A percentile compares a stretch with the other conserved stretches of the same genome.
Evolutionary conservation across 2,113 vertebrate species (phyloP).

Genomic region (Variabilichromis moorii): DNA sequence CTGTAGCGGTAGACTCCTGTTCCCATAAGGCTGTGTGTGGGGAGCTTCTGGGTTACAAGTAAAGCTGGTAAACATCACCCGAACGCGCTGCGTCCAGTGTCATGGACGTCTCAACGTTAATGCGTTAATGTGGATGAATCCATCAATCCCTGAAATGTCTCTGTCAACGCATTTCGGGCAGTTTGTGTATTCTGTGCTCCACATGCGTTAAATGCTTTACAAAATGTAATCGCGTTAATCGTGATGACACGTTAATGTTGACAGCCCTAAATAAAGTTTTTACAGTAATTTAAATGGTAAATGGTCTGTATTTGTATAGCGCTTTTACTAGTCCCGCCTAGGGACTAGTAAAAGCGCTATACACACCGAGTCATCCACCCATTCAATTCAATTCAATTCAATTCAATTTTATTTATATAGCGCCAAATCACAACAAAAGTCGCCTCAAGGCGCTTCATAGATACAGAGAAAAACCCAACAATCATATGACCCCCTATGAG

Average conservation of each 20-base stretch:
- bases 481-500: too few species aligned
- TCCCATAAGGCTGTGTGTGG: background rate
- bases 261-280: background rate
- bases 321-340: too few species aligned
- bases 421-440: too few species aligned
- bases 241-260: background rate
- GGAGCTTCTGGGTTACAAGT: fast-evolving
- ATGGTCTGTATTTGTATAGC: fast-evolving
- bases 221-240: background rate
- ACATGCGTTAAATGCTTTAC: background rate
- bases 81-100: fast-evolving
- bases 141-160: background rate
- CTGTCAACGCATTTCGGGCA: background rate
- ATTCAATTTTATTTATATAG: too few species aligned
- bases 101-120: background rate
- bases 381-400: too few species aligned
- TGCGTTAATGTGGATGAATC: background rate
- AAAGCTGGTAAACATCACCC: fast-evolving
- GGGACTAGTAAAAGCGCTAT: fast-evolving
- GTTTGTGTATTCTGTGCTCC: background rate
- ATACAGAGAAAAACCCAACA: too few species aligned
- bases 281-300: background rate
- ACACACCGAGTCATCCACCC: fast-evolving
- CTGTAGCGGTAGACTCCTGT: background rate
- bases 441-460: too few species aligned